Evolutionary conservation across 2,888 invertebrate genomes (phyloP), one percentile per base, ranked within the genome.

Genomic region (Adela reaumurella): DNA sequence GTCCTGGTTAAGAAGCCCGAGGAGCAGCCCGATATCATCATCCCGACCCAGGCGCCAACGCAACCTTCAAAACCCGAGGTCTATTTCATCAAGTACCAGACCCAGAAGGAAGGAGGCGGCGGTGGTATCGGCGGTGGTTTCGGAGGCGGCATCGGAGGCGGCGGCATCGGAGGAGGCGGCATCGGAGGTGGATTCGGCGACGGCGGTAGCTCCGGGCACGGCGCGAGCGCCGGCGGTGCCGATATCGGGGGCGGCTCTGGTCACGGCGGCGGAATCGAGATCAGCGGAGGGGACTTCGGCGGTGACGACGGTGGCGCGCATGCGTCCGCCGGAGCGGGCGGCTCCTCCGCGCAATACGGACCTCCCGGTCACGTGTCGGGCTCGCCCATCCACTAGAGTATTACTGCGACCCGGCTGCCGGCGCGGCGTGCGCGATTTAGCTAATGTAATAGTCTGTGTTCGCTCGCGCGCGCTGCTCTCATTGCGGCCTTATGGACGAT

Each of bases 1-100:
- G 93, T 93, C 28, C 74, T 93, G 70, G 92, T 92, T 59, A 92
- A 92, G 84, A 90, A 88, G 65, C 92, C 92, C 61, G 92, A 92
- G 63, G 90, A 91, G 53, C 88, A 88, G 54, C 90, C 88, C 56
- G 90, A 92, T 60, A 87, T 92, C 69, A 78, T 83, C 59, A 85
- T 92, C 58, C 92, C 91, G 45, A 85, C 88, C 14, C 81, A 87
- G 14, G 85, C 86, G 2, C 91, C 92, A 46, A 92, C 92, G 47
- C 89, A 89, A 62, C 92, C 92, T 55, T 86, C 89, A 68, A 92
- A 93, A 80, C 92, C 92, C 50, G 92, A 92, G 77, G 92, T 92
- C 50, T 92, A 92, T 85, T 92, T 92, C 84, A 92, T 89, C 83
- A 84, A 87, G 58, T 89, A 90, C 83, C 88, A 87, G 79, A 86